Percentiles rank a stretch among this genome's conserved stretches.
Evolutionary conservation across 2,888 invertebrate genomes (phyloP).

Genomic region (Drosophila greeni): DNA sequence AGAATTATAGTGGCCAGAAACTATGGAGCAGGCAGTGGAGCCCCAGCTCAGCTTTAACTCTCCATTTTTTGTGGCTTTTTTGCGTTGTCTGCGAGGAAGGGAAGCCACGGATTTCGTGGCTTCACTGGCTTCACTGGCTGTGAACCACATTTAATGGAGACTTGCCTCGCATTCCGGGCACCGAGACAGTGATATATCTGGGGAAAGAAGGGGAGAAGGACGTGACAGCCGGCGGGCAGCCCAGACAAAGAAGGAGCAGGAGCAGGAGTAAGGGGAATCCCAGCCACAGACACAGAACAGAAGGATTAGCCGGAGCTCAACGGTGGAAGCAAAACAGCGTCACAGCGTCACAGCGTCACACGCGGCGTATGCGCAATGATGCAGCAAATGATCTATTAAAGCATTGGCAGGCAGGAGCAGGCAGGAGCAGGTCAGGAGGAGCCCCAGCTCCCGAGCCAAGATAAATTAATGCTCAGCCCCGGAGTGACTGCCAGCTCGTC

Average conservation of each 20-base stretch:
- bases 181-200: slow-evolving; percentile 62
- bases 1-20: slow-evolving; percentile 63
- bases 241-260: neutral
- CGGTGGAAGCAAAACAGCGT: slow-evolving; percentile 9
- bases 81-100: slow-evolving; percentile 38
- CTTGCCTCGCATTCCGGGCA: slow-evolving; percentile 13
- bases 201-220: slow-evolving; percentile 35
- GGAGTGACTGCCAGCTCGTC: slow-evolving; percentile 18
- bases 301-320: slow-evolving; percentile 57
- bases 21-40: slow-evolving; percentile 38
- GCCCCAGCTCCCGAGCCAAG: neutral
- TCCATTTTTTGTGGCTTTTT: neutral
- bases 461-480: slow-evolving; percentile 31
- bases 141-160: slow-evolving; percentile 59
- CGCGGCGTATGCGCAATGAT: slow-evolving; percentile 61
- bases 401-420: slow-evolving; percentile 1
- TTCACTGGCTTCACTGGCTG: slow-evolving; percentile 13
- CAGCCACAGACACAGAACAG: slow-evolving; percentile 23
- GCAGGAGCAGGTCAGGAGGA: neutral
- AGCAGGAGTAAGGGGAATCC: neutral
- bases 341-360: slow-evolving; percentile 21
- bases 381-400: slow-evolving; percentile 65
- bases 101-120: slow-evolving; percentile 52
- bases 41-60: slow-evolving; percentile 15
- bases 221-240: slow-evolving; percentile 57